Base-by-base conservation (phyloP, 2,888 invertebrate genomes). In the Sabellastarte sp. region DNA sequence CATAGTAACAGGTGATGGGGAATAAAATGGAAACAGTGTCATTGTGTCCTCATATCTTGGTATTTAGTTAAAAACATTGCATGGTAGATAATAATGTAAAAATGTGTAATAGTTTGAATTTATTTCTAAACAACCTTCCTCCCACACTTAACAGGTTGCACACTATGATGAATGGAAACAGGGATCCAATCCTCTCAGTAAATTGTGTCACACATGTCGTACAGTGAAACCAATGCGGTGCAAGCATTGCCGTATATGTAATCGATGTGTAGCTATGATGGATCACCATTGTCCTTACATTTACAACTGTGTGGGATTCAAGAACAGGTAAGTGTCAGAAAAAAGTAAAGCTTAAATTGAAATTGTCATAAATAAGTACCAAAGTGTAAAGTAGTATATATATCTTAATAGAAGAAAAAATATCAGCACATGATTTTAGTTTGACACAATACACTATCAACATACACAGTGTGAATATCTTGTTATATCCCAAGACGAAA, bases 251-350 rank as follows among this genome's bases (percentile, higher is more conserved):
- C 89, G 93, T 58, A 90, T 93, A 61, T 95, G 95, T 85, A 93
- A 94, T 80, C 89, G 93, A 63, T 93, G 93, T 79, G 91, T 93
- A 1, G 89, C 90, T 1, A 93, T 93, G 81, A 94, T 95, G 79
- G 95, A 95, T 82, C 95, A 95, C 84, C 95, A 95, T 82, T 95
- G 95, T 81, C 95, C 95, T 0, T 95, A 95, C 81, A 93, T 95
- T 75, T 93, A 94, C 85, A 95, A 95, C 82, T 95, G 95, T 82
- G 93, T 95, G 26, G 95, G 95, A 1, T 87, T 94, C 50, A 89
- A 91, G 66, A 95, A 95, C 85, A 89, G 88, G 88, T 87, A 76
- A 73, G 65, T 50, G n/a, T n/a, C n/a, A n/a, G n/a, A n/a, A n/a
- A n/a, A n/a, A n/a, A n/a, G n/a, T n/a, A n/a, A n/a, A n/a, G n/a